Percentiles rank a stretch among this genome's conserved stretches.
These are phyloP conservation scores for rat (Rattus norvegicus) DNA, from an alignment of 2,113 vertebrate genomes.

Conservation along the genomic window GRCr8 NC_086033.1:38326501-38327000, in stretches of 20 bases:
- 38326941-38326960: not conserved
- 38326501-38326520: not conserved
- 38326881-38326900: not conserved
- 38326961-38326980: not conserved
- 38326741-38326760: not conserved
- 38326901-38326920: not conserved
- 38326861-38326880: not conserved
- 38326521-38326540: not conserved
- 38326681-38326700: fast-evolving
- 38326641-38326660: not conserved
- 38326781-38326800: not conserved
- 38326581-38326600: too few relatives aligned
- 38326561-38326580: not conserved
- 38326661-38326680: not conserved
- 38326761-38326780: not conserved
- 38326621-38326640: not conserved
- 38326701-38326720: not conserved
- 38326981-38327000: too few relatives aligned
- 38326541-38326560: not conserved
- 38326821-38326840: not conserved
- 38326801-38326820: not conserved
- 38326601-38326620: not conserved
- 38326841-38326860: not conserved
- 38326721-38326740: not conserved
- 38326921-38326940: not conserved